phyloP scores from a whole-genome alignment of 2,113 vertebrate species.

The Thunnus thynnus region DNA sequence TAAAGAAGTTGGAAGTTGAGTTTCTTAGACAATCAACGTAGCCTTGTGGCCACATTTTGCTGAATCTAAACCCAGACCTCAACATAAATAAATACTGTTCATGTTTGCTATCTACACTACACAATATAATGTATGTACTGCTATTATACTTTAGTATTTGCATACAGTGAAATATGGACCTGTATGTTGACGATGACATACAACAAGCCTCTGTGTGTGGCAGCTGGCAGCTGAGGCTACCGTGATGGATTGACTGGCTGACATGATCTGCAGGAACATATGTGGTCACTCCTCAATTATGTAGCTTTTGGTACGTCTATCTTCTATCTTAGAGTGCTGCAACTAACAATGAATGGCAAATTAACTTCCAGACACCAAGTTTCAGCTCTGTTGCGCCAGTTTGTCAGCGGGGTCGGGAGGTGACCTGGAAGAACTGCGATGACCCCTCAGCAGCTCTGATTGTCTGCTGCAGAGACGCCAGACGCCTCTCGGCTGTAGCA shows the following conservation, averaged over 20 bases:
- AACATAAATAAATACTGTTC: too few species aligned
- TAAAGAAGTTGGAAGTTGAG: too few species aligned
- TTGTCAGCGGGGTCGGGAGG: background rate
- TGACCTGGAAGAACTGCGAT: constrained; percentile 45
- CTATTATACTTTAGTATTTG: background rate
- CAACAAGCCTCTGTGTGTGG: too few species aligned
- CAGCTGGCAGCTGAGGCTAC: background rate
- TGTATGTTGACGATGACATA: too few species aligned
- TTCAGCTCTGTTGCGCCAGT: constrained; percentile 15
- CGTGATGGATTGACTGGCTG: constrained; percentile 47
- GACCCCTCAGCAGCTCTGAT: constrained; percentile 12
- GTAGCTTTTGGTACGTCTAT: background rate
- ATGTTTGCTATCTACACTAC: too few species aligned
- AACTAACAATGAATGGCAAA: constrained; percentile 13
- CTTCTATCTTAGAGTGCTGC: background rate
- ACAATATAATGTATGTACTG: too few species aligned
- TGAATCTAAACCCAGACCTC: too few species aligned
- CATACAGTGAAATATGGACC: background rate
- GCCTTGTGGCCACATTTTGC: too few species aligned
- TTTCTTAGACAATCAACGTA: too few species aligned
- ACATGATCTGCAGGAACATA: constrained; percentile 35
- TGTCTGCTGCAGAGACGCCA: constrained; percentile 12
- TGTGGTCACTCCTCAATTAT: constrained; percentile 25
- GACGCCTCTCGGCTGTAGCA: constrained; percentile 24
- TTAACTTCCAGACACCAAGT: constrained; percentile 46